Evolutionary conservation across 64 coral and sea anemone species (phyloP).

Genomic region (Stichodactyla mertensii): DNA sequence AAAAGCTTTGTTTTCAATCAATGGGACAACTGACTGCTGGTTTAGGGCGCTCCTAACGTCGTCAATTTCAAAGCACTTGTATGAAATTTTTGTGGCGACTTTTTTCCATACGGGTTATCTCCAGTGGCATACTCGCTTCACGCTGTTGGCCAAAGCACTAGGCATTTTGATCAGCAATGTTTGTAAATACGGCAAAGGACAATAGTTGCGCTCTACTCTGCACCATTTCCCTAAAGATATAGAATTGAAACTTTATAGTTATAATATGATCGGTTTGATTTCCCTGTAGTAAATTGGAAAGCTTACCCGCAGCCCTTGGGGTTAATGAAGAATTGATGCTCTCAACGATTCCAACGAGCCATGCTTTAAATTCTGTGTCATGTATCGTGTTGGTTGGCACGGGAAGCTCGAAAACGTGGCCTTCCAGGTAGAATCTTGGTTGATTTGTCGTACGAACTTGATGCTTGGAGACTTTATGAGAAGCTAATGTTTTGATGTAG

Average conservation of each 20-base stretch:
- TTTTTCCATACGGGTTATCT: slow-evolving; percentile 42
- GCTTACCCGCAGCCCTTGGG: slow-evolving; percentile 19
- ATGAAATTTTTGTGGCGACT: slow-evolving; percentile 20
- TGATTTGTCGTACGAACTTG: slow-evolving; percentile 8
- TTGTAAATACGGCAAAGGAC: slow-evolving; percentile 21
- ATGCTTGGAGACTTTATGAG: slow-evolving; percentile 29
- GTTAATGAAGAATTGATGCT: slow-evolving; percentile 29
- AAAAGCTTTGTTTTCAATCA: slow-evolving; percentile 28
- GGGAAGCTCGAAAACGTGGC: slow-evolving; percentile 5
- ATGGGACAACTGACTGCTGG: not conserved
- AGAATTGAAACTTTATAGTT: not conserved
- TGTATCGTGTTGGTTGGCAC: not conserved
- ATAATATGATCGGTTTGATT: not conserved
- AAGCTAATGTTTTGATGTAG: slow-evolving; percentile 16
- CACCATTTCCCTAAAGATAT: slow-evolving; percentile 37
- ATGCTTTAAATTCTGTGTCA: not conserved
- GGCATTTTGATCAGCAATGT: slow-evolving; percentile 1
- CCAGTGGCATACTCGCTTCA: slow-evolving; percentile 23
- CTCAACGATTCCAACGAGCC: slow-evolving; percentile 18
- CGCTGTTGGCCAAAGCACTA: slow-evolving; percentile 20
- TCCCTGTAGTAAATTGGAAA: not conserved
- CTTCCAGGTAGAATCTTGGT: slow-evolving; percentile 17
- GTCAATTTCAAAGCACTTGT: slow-evolving; percentile 33
- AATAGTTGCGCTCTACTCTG: slow-evolving; percentile 27
- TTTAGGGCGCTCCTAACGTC: slow-evolving; percentile 15